Conservation (phyloP, 2,113 vertebrate species). For the Rhegmatorhina hoffmannsi region DNA sequence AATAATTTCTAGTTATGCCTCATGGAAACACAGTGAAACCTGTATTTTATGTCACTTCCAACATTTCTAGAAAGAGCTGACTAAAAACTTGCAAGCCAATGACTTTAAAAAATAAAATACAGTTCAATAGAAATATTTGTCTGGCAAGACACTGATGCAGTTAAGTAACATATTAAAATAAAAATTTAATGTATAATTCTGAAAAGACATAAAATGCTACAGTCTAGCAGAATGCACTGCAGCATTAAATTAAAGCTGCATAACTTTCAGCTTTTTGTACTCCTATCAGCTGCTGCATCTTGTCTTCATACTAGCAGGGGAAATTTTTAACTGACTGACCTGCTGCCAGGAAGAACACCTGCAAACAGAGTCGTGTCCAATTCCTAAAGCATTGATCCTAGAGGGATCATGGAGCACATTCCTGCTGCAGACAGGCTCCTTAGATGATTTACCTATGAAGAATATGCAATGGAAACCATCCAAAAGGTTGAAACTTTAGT, state of each 20-base stretch:
- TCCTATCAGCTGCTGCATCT: not conserved
- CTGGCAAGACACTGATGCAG: not conserved
- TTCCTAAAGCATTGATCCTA: constrained; percentile 5
- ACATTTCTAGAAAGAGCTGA: not conserved
- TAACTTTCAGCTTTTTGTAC: not conserved
- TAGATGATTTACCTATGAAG: not conserved
- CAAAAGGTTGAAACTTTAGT: not conserved
- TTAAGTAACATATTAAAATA: not conserved
- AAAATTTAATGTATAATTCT: not conserved
- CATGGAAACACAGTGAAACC: not conserved
- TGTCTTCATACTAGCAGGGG: not conserved
- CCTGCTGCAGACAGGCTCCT: not conserved
- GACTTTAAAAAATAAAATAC: not conserved
- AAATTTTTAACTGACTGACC: not conserved
- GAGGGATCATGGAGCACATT: constrained; percentile 13
- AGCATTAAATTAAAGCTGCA: not conserved
- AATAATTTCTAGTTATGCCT: not conserved
- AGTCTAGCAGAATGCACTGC: not conserved
- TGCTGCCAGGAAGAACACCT: constrained; percentile 41
- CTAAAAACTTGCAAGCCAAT: not conserved
- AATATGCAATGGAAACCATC: not conserved
- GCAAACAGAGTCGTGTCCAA: not conserved
- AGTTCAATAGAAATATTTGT: not conserved
- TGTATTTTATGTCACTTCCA: not conserved
- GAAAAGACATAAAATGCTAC: not conserved